Base-by-base conservation (phyloP, 2,888 invertebrate species). In the Ormia ochracea region DNA sequence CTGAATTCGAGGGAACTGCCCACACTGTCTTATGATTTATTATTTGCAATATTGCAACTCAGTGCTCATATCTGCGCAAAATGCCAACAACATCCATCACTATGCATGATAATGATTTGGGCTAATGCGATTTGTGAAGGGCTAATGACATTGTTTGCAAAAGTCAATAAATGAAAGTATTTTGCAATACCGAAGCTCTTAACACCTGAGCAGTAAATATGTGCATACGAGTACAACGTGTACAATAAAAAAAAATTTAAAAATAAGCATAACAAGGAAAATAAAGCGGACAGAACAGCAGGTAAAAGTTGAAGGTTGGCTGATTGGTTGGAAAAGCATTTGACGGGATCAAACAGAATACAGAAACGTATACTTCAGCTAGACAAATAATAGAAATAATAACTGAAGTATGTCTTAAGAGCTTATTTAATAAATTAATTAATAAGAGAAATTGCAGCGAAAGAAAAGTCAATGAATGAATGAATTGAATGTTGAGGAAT, bases 81-180 rank as follows among this genome's bases (percentile, higher is more conserved):
- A 6, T n/a, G 21, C 41, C 19, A 12, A n/a, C 1, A 38, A 10
- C 2, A 56, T 28, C 28, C 28, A 43, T 10, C 48, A 21, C 9
- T n/a, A 69, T 33, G 36, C 4, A 65, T 41, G 19, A 36, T 78
- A 81, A 81, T 78, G 83, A 86, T 83, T 85, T 84, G 74, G 83
- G 80, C 82, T 85, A 86, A 85, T 84, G 84, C 83, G 83, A 84
- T 85, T 85, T 86, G 81, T 77, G 73, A 28, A 81, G 82, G 83
- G 84, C 88, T 86, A 86, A 85, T 84, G 85, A 86, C 85, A 85
- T 75, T 69, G 65, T 66, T 14, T 48, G 45, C 36, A 48, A 61
- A 61, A 58, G 31, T 50, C 61, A 56, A 48, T 28, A 66, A 74
- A 50, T 65, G 52, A 41, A 68, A 63, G 54, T 66, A 61, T 75